Base-by-base conservation (phyloP, 1,140 invertebrate genomes). In the Cherax quadricarinatus region DNA sequence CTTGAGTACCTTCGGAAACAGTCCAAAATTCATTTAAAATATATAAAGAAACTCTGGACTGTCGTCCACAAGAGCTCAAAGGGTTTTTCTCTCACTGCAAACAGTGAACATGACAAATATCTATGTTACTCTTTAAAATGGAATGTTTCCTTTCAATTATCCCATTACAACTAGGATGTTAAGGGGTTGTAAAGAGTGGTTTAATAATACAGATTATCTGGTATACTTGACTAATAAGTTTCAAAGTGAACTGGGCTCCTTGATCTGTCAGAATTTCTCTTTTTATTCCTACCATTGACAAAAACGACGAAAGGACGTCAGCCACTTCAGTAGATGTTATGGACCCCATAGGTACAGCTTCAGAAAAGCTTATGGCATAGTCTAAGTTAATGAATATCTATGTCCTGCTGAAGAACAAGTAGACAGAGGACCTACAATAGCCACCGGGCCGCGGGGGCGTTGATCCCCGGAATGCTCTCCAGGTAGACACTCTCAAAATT, bases 351-450 rank as follows among this genome's bases (percentile, higher is more conserved):
- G 82, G 88, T 48, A 84, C 4, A 51, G 88, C 88, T 73, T 90
- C 88, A 14, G 81, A 60, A 60, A 90, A 84, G 4, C 81, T 53
- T 14, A 57, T 82, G n/a, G 88, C 88, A 89, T 30, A 89, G 57
- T 89, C 88, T n/a, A 89, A 10, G 78, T 89, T 7, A 89, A 48
- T 18, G 82, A 82, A 73, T 89, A 89, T n/a, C 75, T 57, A 53
- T 89, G 88, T 12, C 88, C 78, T n/a, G 24, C 66, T 48, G 78
- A 81, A 10, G 88, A 70, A 21, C n/a, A 30, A 60, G 80, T 79
- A 5, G 78, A 41, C 16, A 89, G n/a, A 48, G 87, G 75, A n/a
- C 78, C 87, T 16, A 89, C 53, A 12, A 89, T 4, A 53, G n/a
- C n/a, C n/a, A n/a, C n/a, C n/a, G n/a, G n/a, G n/a, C n/a, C n/a